Conservation (phyloP, 2,888 invertebrate genomes). For the Pheosia tremula region DNA sequence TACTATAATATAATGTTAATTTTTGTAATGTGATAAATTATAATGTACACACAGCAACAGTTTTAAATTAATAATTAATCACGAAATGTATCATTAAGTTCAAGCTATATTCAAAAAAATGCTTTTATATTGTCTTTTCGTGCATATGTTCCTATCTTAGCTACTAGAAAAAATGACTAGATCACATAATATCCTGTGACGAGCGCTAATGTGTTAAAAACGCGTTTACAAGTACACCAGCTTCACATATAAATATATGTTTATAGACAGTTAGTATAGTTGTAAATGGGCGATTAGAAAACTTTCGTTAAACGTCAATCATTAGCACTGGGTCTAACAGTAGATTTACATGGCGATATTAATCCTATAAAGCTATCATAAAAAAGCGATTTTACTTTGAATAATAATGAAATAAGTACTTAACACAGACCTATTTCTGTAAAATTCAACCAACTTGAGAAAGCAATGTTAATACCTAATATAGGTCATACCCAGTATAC, state of each 20-base stretch:
- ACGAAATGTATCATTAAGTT: too few relatives aligned
- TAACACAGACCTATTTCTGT: background rate
- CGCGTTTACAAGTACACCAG: too few relatives aligned
- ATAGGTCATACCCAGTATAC: background rate
- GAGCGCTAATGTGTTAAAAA: too few relatives aligned
- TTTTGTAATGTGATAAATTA: background rate
- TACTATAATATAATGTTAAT: too few relatives aligned
- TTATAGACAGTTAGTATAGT: too few relatives aligned
- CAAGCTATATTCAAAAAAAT: too few relatives aligned
- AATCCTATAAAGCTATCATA: conserved; percentile 11
- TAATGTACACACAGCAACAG: conserved; percentile 9
- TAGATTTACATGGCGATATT: conserved; percentile 13
- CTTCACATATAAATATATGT: too few relatives aligned
- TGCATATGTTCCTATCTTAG: too few relatives aligned
- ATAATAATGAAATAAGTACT: background rate
- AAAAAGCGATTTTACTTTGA: conserved; percentile 3
- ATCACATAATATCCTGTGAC: conserved; percentile 12
- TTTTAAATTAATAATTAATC: background rate
- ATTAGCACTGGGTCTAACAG: too few relatives aligned
- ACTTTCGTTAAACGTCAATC: too few relatives aligned
- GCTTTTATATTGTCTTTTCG: too few relatives aligned
- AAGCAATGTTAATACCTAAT: background rate
- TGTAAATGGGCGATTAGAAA: too few relatives aligned
- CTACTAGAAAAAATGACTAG: conserved; percentile 22
- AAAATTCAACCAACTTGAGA: background rate